Base-by-base conservation (phyloP, 92 coral and sea anemone species). In the Chrysogorgia sp. region DNA sequence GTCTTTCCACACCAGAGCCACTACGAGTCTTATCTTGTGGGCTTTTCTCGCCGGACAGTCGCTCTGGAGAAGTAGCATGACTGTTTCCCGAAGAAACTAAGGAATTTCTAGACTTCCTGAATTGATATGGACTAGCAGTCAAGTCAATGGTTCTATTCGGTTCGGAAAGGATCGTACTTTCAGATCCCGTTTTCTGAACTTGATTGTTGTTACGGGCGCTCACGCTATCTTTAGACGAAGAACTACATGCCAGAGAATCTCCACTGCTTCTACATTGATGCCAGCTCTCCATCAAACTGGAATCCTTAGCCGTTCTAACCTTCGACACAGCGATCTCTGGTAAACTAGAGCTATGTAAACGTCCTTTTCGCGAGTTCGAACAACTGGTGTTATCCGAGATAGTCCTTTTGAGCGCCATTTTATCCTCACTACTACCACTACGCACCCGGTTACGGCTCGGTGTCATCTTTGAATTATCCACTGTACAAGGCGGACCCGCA, bases 11-110 rank as follows among this genome's bases (percentile, higher is more conserved):
- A 31, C 9, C 69, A 37, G 12, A 12, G 12, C 43, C 12, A 5
- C 6, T 12, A 37, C 6, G 43, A 12, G 5, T 37, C 43, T 37
- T 12, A 12, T 37, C 43, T 37, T 12, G 5, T 37, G 5, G 5
- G 43, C 43, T 37, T 37, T 5, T 37, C 5, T 4, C 12, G 12
- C 6, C 12, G 12, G 43, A 37, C 43, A 37, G 43, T 37, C 15
- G 53, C 2, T 47, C 53, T 12, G 2, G 7, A 6, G 17, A 2
- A 15, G 53, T 47, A 2, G 7, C 2, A 2, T 2, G 2, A 47
- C 53, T 47, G n/a, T 47, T 47, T 15, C 14, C 53, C n/a, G 74
- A 70, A 75, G 88, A 70, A 87, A 77, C 93, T 88, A 92, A 61
- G 78, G 93, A 50, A 24, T 71, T 71, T 14, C 30, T 29, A 10